Evolutionary conservation across 64 coral and sea anemone species (phyloP).

Genomic region (Acropora tenuis): DNA sequence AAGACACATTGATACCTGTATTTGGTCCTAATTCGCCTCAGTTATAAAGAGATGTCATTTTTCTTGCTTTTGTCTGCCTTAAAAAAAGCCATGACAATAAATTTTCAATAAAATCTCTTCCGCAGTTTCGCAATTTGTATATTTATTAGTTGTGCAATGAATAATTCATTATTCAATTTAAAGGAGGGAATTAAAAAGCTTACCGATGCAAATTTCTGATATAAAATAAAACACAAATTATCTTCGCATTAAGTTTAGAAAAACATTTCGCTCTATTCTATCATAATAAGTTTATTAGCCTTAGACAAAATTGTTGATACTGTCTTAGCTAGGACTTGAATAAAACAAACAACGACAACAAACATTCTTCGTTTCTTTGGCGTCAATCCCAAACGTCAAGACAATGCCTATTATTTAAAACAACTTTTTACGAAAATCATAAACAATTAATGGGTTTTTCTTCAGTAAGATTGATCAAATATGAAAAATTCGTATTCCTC

Average conservation of each 20-base stretch:
- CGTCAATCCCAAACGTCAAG: not conserved
- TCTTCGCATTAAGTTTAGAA: too few species aligned
- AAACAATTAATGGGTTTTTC: conserved; percentile 19
- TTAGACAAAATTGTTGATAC: not conserved
- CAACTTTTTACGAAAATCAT: conserved; percentile 3
- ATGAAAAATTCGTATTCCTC: not conserved
- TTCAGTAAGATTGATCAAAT: not conserved
- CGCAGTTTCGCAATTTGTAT: too few species aligned
- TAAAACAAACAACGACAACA: not conserved
- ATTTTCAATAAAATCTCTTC: too few species aligned
- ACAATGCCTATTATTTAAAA: not conserved
- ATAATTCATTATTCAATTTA: too few species aligned
- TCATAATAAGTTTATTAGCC: not conserved
- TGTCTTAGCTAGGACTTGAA: not conserved
- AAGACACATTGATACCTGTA: too few species aligned
- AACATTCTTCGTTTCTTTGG: not conserved
- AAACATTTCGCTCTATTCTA: not conserved
- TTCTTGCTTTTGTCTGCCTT: too few species aligned
- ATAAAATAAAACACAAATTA: not conserved
- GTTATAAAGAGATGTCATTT: too few species aligned
- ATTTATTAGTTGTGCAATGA: too few species aligned
- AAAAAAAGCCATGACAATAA: too few species aligned
- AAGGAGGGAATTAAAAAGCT: too few species aligned
- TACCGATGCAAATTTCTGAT: too few species aligned
- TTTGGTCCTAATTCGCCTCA: too few species aligned